Base-by-base conservation (phyloP, 1,140 invertebrate species). In the Ostrea denselamellosa region DNA sequence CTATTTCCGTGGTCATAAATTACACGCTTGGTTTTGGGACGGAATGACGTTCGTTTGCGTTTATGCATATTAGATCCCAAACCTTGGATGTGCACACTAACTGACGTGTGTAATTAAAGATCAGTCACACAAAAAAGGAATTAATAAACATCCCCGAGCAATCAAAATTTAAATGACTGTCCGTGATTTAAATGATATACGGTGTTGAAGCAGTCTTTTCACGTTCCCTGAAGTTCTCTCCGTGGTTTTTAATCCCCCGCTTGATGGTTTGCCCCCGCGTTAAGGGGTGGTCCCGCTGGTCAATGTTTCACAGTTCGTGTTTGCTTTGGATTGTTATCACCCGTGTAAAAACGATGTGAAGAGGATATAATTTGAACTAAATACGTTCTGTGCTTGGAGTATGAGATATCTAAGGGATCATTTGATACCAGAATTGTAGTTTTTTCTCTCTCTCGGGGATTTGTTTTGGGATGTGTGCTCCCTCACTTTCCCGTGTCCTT, bases 111-210 rank as follows among this genome's bases (percentile, higher is more conserved):
- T 77, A 34, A 77, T 77, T 77, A 77, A 28, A 77, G 68, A 77
- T 77, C 68, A 77, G 25, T 77, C 68, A 77, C 68, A 77, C 25
- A 77, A 77, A 77, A 71, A 77, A 77, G 28, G 68, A 77, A 77
- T 77, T 77, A 77, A 77, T 77, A 77, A 77, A 77, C 68, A 77
- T 77, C 68, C 68, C 28, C 28, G 68, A 77, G 68, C 68, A 77
- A 77, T 77, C 68, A 34, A 34, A 77, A 77, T 77, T 77, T 77
- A 77, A 77, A 77, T 77, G 68, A 77, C 68, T 77, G 68, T 77
- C 68, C 68, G 68, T 34, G 68, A 77, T 77, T 77, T 77, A 77
- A 77, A 44, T 34, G 68, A 77, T 77, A 77, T 77, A 77, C 68
- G 28, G 68, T 28, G 25, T 44, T 34, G 68, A 25, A 77, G 22